phyloP scores from a whole-genome alignment of 2,113 vertebrate species.

The Plestiodon gilberti region DNA sequence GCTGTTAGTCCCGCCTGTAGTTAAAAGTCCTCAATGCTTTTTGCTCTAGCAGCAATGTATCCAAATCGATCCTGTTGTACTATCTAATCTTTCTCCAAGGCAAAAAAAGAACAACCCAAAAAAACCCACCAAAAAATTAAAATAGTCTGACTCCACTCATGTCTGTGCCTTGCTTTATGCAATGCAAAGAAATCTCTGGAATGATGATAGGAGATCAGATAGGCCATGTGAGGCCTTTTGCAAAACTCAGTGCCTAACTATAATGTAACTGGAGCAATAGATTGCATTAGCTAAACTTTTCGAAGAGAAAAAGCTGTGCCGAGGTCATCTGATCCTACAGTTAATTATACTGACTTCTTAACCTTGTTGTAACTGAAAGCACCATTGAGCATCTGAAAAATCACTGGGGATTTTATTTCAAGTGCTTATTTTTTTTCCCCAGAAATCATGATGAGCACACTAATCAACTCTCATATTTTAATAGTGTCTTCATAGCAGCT shows the following conservation, averaged over 20 bases:
- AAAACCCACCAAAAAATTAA: background rate
- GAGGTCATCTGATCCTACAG: constrained; percentile 12
- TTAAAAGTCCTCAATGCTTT: background rate
- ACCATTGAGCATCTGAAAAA: constrained; percentile 24
- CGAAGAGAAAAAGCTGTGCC: background rate
- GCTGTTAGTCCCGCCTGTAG: too few species aligned
- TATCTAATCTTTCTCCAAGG: background rate
- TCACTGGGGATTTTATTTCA: constrained; percentile 44
- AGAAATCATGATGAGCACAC: constrained; percentile 51
- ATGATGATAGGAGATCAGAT: background rate
- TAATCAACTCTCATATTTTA: constrained; percentile 63
- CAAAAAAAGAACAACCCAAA: too few species aligned
- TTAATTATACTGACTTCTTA: constrained; percentile 35
- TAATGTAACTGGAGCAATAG: background rate
- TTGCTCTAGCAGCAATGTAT: background rate
- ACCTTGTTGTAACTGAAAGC: constrained; percentile 25
- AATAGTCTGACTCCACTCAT: background rate
- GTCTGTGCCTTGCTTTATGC: background rate
- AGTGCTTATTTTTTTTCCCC: constrained; percentile 1
- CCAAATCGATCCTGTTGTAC: background rate
- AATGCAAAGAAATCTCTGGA: background rate
- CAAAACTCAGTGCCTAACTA: background rate
- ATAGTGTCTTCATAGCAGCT: constrained; percentile 48
- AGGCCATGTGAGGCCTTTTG: background rate
- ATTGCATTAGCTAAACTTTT: constrained; percentile 7